These are phyloP conservation scores for Microctenopoma steveboyesi DNA, from an alignment of 2,797 vertebrate species.

Conservation along the genomic window DNA sequence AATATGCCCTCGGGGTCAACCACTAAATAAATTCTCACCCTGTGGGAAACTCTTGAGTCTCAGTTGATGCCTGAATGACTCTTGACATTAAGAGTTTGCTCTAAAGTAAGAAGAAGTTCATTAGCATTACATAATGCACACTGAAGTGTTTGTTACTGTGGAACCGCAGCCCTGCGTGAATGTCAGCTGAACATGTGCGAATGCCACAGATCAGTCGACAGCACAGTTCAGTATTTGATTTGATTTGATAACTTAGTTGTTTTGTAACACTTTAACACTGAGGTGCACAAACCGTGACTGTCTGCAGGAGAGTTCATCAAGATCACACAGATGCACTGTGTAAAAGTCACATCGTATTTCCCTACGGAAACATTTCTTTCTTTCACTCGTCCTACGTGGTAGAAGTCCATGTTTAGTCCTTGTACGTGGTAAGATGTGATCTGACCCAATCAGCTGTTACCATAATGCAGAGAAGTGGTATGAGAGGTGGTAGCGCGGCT, in stretches of 20 bases:
- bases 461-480: conserved; percentile 37
- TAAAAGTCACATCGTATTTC: not conserved
- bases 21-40: conserved; percentile 16
- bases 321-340: not conserved
- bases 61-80: conserved; percentile 49
- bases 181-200: not conserved
- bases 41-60: conserved; percentile 36
- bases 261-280: not conserved
- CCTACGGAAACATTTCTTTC: not conserved
- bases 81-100: conserved; percentile 22
- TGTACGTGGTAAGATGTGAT: not conserved
- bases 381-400: too few species aligned
- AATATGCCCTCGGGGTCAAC: not conserved
- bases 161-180: conserved; percentile 3
- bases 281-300: not conserved
- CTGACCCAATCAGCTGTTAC: not conserved
- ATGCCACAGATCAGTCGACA: not conserved
- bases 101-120: conserved; percentile 26
- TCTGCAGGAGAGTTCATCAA: not conserved
- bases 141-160: conserved; percentile 20
- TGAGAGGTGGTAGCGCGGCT: conserved; percentile 32
- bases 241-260: not conserved
- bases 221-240: not conserved
- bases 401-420: too few species aligned
- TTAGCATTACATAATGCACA: conserved; percentile 37